Conservation (phyloP, 2,888 invertebrate species). For the Pristionchus mayeri region DNA sequence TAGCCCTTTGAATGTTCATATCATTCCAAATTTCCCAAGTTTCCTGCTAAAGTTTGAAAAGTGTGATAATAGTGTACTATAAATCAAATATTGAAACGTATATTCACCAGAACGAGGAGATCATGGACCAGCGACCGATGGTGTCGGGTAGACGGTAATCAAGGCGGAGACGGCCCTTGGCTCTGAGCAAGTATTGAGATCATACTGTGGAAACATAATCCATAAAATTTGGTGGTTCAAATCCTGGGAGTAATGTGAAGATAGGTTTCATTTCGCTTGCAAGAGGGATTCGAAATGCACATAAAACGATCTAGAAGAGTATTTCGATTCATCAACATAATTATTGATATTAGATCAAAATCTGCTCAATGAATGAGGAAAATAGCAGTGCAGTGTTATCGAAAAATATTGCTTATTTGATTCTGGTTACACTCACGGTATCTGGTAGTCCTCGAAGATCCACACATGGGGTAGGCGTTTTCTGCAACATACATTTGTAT, state of each 20-base stretch:
- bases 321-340: not conserved
- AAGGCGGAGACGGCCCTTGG: slow-evolving; percentile 55
- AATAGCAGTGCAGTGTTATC: too few relatives aligned
- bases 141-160: not conserved
- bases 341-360: not conserved
- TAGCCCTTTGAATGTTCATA: too few relatives aligned
- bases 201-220: too few relatives aligned
- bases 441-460: slow-evolving; percentile 69
- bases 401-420: too few relatives aligned
- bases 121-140: slow-evolving; percentile 22
- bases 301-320: not conserved
- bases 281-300: slow-evolving; percentile 42
- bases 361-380: too few relatives aligned
- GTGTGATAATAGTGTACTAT: not conserved
- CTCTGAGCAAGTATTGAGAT: too few relatives aligned
- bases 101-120: slow-evolving; percentile 27
- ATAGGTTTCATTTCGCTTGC: not conserved
- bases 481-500: not conserved
- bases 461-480: slow-evolving; percentile 72
- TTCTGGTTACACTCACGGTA: slow-evolving; percentile 66
- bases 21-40: too few relatives aligned
- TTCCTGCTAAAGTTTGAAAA: too few relatives aligned
- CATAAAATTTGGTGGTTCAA: too few relatives aligned
- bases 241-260: too few relatives aligned
- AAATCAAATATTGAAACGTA: too few relatives aligned